phyloP scores from a whole-genome alignment of 1,140 invertebrate genomes.

The Zaprionus taronus region DNA sequence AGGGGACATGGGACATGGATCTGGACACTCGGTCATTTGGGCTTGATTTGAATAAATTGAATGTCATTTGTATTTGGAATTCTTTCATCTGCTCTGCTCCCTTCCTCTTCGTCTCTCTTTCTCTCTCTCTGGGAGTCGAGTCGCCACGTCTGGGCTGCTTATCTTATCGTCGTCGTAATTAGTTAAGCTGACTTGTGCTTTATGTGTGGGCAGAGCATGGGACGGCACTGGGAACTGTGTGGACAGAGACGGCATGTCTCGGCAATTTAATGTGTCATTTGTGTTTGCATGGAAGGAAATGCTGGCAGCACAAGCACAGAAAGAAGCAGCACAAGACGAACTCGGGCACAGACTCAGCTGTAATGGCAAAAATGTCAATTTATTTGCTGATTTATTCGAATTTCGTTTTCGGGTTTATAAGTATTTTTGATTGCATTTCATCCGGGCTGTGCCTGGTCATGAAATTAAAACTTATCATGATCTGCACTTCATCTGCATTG shows the following conservation, averaged over 20 bases:
- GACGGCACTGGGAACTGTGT: constrained; percentile 8
- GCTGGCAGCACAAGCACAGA: constrained; percentile 51
- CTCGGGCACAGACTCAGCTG: constrained; percentile 50
- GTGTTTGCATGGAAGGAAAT: constrained; percentile 50
- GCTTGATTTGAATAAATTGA: constrained; percentile 82
- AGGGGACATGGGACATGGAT: constrained; percentile 29
- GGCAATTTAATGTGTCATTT: constrained; percentile 68
- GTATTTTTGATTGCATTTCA: constrained; percentile 68
- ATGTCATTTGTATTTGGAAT: constrained; percentile 79
- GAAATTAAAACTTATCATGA: constrained; percentile 78
- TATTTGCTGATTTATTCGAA: constrained; percentile 80
- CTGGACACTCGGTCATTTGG: constrained; percentile 41
- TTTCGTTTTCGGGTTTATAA: constrained; percentile 62
- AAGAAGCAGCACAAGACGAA: not conserved
- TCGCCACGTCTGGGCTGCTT: constrained; percentile 49
- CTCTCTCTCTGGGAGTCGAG: not conserved
- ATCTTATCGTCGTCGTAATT: constrained; percentile 80
- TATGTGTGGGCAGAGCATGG: constrained; percentile 51
- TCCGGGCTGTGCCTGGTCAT: constrained; percentile 37
- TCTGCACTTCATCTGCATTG: constrained; percentile 68
- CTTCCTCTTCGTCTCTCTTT: constrained; percentile 3
- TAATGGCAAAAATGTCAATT: constrained; percentile 77
- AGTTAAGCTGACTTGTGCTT: constrained; percentile 77
- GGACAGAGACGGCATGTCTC: constrained; percentile 30
- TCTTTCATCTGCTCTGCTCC: constrained; percentile 44